Conservation (phyloP, 2,113 vertebrate species). For the Pseudonaja textilis region DNA sequence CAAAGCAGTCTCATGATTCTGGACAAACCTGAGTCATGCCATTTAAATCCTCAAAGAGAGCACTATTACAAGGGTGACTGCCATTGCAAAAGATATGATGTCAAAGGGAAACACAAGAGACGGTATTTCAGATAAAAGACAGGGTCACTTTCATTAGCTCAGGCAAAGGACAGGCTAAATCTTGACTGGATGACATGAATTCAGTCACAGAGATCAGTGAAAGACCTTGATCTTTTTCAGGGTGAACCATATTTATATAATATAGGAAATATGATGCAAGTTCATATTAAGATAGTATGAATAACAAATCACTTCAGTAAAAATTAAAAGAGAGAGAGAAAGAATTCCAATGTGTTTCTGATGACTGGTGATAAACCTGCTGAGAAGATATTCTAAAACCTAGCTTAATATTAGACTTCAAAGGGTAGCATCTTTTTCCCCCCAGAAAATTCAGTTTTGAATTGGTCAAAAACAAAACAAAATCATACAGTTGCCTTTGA, state of each 20-base stretch:
- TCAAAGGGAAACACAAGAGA: background rate
- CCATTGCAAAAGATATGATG: conserved; percentile 1
- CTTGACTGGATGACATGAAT: background rate
- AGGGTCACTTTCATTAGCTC: background rate
- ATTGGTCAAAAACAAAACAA: background rate
- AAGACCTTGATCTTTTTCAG: background rate
- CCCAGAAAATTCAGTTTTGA: background rate
- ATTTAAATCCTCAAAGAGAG: conserved; percentile 1
- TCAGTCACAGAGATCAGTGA: background rate
- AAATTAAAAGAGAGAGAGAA: background rate
- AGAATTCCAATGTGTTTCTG: background rate
- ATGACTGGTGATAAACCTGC: background rate
- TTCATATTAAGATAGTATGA: background rate
- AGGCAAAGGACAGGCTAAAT: background rate
- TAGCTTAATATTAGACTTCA: background rate
- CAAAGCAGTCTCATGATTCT: conserved; percentile 23
- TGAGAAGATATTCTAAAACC: background rate
- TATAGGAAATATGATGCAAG: background rate
- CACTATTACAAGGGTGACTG: background rate
- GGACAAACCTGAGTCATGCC: conserved; percentile 25
- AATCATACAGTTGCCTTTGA: background rate
- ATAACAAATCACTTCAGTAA: background rate
- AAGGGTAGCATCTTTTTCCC: too few species aligned
- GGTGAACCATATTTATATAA: background rate
- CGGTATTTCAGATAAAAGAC: background rate